Percentiles rank a stretch among this genome's conserved stretches.
Conservation (phyloP, 2,888 invertebrate species). For the Chydorus sphaericus region DNA sequence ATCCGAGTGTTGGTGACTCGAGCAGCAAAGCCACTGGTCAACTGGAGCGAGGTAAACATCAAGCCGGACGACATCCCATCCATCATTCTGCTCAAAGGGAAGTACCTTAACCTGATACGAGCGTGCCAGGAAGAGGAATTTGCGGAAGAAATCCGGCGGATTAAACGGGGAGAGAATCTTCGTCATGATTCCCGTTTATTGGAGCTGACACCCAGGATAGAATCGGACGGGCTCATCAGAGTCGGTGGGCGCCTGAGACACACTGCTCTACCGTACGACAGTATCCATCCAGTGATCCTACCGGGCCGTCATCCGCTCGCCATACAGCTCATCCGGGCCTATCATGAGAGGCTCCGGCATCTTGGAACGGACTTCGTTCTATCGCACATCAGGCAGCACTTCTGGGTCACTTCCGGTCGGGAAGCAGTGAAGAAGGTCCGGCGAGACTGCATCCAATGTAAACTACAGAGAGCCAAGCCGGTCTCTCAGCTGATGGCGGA, state of each 20-base stretch:
- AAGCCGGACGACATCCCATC: neutral
- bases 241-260: slow-evolving; percentile 10
- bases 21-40: neutral
- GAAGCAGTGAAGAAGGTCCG: slow-evolving; percentile 13
- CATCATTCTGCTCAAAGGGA: neutral
- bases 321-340: neutral
- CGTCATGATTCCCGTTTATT: neutral
- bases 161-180: neutral
- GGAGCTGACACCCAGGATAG: slow-evolving; percentile 20
- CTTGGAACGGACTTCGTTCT: slow-evolving; percentile 13
- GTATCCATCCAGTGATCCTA: slow-evolving; percentile 22
- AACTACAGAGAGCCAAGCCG: slow-evolving; percentile 1
- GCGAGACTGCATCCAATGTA: slow-evolving; percentile 10
- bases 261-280: neutral
- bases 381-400: slow-evolving; percentile 12
- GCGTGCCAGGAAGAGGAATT: slow-evolving; percentile 4
- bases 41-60: neutral
- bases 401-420: slow-evolving; percentile 10
- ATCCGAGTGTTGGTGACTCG: neutral
- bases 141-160: neutral
- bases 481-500: slow-evolving; percentile 12
- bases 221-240: neutral
- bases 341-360: slow-evolving; percentile 4
- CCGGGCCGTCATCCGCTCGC: slow-evolving; percentile 17
- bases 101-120: neutral